Percentiles rank a stretch among this genome's conserved stretches.
These are phyloP conservation scores for Catharus minimus DNA, from an alignment of 2,113 vertebrate genomes.

Conservation along the genomic window DNA sequence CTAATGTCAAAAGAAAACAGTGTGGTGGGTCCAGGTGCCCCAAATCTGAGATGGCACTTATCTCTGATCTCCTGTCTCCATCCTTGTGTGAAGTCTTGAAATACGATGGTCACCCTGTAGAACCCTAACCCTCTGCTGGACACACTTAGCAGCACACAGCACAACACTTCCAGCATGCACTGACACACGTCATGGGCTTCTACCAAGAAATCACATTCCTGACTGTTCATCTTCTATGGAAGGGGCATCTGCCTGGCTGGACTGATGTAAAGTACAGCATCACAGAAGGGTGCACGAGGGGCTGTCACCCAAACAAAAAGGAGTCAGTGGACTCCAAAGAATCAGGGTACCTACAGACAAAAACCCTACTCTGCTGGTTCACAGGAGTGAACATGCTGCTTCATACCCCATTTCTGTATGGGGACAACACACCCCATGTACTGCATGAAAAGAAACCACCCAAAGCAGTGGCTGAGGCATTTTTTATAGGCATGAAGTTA, in stretches of 20 bases:
- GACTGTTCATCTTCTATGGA: neutral
- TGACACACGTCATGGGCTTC: fast-evolving
- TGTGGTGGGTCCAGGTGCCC: fast-evolving
- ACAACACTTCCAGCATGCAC: neutral
- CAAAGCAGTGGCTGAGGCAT: neutral
- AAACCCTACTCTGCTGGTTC: neutral
- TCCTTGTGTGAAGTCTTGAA: neutral
- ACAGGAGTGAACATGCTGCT: neutral
- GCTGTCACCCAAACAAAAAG: neutral
- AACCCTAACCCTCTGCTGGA: neutral
- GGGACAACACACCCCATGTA: neutral
- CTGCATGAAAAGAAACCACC: neutral
- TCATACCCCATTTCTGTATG: neutral
- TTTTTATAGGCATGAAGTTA: neutral
- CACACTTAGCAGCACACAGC: neutral
- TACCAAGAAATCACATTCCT: neutral
- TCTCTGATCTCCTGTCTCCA: neutral
- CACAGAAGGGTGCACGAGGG: neutral
- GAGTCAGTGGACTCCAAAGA: neutral
- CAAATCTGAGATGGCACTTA: neutral
- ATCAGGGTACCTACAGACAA: neutral
- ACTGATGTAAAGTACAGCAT: neutral
- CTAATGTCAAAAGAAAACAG: neutral
- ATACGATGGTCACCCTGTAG: neutral
- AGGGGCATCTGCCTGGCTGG: neutral